Evolutionary conservation across 2,888 invertebrate species (phyloP).

Genomic region (Cephus sareptanus): DNA sequence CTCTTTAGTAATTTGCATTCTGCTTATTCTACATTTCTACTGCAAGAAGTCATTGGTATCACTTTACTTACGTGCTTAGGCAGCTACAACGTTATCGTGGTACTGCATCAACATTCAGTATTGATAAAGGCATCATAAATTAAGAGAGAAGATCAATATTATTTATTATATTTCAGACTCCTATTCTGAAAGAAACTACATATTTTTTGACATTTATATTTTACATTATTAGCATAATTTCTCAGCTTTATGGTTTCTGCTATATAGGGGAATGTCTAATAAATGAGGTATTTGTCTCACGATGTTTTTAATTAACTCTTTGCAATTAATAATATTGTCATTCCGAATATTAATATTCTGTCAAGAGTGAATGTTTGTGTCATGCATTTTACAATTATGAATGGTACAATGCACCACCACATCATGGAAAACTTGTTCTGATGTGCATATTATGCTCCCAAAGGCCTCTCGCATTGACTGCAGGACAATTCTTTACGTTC

Average conservation of each 20-base stretch:
- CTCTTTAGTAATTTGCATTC: too few species aligned
- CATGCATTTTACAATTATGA: slow-evolving; percentile 67
- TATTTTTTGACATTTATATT: too few species aligned
- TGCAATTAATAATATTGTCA: slow-evolving; percentile 1
- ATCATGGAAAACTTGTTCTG: slow-evolving; percentile 62
- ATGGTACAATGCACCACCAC: slow-evolving; percentile 61
- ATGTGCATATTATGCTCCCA: slow-evolving; percentile 68
- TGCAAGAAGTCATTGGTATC: slow-evolving; percentile 20
- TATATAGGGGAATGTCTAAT: slow-evolving; percentile 36
- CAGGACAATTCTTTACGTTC: slow-evolving; percentile 68
- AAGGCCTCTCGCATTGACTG: slow-evolving; percentile 66
- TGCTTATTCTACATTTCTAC: not conserved
- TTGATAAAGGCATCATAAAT: too few species aligned
- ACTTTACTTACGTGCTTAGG: slow-evolving; percentile 25
- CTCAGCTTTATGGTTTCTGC: slow-evolving; percentile 21
- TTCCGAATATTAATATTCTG: not conserved
- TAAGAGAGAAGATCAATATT: too few species aligned
- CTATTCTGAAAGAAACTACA: too few species aligned
- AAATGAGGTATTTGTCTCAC: slow-evolving; percentile 22
- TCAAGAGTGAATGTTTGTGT: slow-evolving; percentile 64
- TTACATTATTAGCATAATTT: too few species aligned
- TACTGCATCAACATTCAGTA: not conserved
- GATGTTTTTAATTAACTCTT: too few species aligned
- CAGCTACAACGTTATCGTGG: slow-evolving; percentile 17
- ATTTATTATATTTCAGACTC: too few species aligned